Percentiles rank a stretch among this genome's conserved stretches.
Evolutionary conservation across 2,888 invertebrate species (phyloP).

Genomic region (Oxytorus armatus): DNA sequence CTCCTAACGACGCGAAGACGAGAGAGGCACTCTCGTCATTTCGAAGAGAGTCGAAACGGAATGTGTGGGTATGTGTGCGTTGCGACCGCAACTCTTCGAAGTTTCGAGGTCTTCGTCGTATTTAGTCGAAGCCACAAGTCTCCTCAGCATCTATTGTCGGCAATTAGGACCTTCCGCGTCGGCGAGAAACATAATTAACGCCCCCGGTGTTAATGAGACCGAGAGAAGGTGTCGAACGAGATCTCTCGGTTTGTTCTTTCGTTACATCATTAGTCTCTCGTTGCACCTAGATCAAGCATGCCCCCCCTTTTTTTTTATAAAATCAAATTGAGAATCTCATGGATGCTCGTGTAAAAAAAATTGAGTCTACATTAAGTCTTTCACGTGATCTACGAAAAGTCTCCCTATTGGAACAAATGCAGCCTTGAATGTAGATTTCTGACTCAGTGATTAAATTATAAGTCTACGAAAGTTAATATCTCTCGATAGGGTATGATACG

Average conservation of each 20-base stretch:
- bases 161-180: conserved; percentile 78
- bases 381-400: too few relatives aligned
- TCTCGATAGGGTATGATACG: too few relatives aligned
- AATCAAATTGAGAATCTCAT: background rate
- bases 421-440: too few relatives aligned
- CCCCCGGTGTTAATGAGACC: conserved; percentile 81
- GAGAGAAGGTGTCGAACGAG: conserved; percentile 78
- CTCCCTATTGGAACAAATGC: too few relatives aligned
- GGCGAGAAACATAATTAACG: conserved; percentile 81
- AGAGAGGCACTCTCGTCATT: conserved; percentile 44
- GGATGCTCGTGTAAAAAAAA: too few relatives aligned
- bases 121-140: conserved; percentile 36
- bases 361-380: too few relatives aligned
- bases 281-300: conserved; percentile 32
- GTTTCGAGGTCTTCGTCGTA: conserved; percentile 39
- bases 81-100: conserved; percentile 45
- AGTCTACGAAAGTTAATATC: too few relatives aligned
- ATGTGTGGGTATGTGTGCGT: conserved; percentile 2
- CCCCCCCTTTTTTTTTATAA: background rate
- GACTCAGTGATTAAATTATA: too few relatives aligned
- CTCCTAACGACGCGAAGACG: conserved; percentile 4
- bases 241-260: conserved; percentile 68
- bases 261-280: conserved; percentile 32
- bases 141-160: conserved; percentile 74
- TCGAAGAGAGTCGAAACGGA: conserved; percentile 37